These are phyloP conservation scores for Luidia sarsii DNA, from an alignment of 53 echinoderm and acorn worm genomes.

Conservation along the genomic window DNA sequence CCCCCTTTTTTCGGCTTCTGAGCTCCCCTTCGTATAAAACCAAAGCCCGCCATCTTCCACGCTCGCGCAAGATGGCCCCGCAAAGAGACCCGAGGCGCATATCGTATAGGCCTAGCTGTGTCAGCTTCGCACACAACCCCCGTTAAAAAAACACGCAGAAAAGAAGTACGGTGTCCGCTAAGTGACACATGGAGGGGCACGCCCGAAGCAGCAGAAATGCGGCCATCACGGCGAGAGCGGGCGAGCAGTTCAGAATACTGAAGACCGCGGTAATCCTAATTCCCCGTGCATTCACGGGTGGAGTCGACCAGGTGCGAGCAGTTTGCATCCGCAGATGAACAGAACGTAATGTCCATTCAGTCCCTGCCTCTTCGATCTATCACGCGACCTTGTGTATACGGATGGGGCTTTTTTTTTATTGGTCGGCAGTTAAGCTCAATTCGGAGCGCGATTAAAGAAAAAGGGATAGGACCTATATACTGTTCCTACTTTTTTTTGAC, in stretches of 20 bases:
- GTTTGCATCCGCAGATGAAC: background rate
- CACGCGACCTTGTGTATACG: constrained; percentile 23
- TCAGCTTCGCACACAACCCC: too few relatives aligned
- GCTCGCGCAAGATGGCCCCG: too few relatives aligned
- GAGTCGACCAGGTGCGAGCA: too few relatives aligned
- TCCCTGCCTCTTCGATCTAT: background rate
- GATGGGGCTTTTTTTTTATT: constrained; percentile 4
- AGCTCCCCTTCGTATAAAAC: too few relatives aligned
- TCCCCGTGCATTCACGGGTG: background rate
- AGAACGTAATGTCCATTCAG: too few relatives aligned
- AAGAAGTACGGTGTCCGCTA: background rate
- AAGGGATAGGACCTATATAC: too few relatives aligned
- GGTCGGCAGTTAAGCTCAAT: constrained; percentile 41
- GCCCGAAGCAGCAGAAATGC: background rate
- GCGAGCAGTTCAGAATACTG: background rate
- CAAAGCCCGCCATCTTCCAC: too few relatives aligned
- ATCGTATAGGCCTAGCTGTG: too few relatives aligned
- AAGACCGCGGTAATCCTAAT: background rate
- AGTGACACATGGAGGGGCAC: background rate
- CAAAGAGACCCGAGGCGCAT: too few relatives aligned
- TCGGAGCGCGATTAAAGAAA: constrained; percentile 22
- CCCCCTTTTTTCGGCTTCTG: too few relatives aligned
- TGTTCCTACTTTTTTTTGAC: too few relatives aligned
- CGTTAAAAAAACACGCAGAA: too few relatives aligned
- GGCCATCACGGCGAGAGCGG: background rate